Percentiles rank a stretch among this genome's conserved stretches.
phyloP scores from a whole-genome alignment of 2,797 vertebrate genomes.

The Syngnathus acus region DNA sequence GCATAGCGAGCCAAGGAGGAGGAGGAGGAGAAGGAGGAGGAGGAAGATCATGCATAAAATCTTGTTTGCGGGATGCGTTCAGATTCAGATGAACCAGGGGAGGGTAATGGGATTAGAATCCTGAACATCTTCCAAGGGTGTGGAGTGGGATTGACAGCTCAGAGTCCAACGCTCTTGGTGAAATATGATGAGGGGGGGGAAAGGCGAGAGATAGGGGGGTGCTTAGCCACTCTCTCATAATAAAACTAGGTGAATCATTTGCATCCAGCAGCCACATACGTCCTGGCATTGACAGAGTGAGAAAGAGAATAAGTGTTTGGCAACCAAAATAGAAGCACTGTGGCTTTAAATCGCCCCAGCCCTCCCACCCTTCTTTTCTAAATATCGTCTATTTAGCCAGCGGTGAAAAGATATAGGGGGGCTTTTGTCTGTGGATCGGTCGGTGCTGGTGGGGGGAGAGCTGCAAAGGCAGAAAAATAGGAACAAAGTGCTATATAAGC shows the following conservation, averaged over 20 bases:
- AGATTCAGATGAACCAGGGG: constrained; percentile 77
- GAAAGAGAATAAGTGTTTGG: constrained; percentile 66
- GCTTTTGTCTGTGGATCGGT: constrained; percentile 83
- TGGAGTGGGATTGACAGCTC: constrained; percentile 64
- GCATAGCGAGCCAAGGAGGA: constrained; percentile 62
- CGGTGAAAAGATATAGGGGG: constrained; percentile 80
- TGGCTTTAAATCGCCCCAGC: constrained; percentile 80
- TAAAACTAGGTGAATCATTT: constrained; percentile 32
- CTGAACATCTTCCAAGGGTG: constrained; percentile 69
- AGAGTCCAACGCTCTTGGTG: constrained; percentile 64
- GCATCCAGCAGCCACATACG: constrained; percentile 25
- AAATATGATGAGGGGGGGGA: constrained; percentile 62
- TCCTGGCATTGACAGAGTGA: constrained; percentile 34
- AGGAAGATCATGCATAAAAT: constrained; percentile 78
- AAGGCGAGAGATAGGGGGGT: constrained; percentile 48
- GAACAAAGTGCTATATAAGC: constrained; percentile 83
- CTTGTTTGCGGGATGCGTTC: constrained; percentile 77
- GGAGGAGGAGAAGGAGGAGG: constrained; percentile 21
- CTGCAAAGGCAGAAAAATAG: constrained; percentile 81
- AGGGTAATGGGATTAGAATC: constrained; percentile 75
- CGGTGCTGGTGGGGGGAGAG: constrained; percentile 68
- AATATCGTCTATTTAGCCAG: constrained; percentile 84
- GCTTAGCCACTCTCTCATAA: constrained; percentile 46
- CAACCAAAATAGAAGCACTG: constrained; percentile 71
- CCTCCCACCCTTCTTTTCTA: constrained; percentile 79